Base-by-base conservation (phyloP, 2,113 vertebrate species). In the Ictalurus furcatus region DNA sequence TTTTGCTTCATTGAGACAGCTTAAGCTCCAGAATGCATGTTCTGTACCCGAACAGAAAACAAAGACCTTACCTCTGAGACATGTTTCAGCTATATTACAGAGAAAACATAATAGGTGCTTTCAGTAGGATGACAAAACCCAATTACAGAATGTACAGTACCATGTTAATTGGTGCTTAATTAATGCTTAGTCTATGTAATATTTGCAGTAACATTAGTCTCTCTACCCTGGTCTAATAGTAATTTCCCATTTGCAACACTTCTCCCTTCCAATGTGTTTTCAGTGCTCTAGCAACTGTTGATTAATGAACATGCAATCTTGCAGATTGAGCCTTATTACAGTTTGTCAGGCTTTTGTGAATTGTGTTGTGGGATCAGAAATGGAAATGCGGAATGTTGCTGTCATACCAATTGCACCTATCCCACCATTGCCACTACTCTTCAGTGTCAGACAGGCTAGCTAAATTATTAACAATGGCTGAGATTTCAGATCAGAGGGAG, bases 401-500 rank as follows among this genome's bases (percentile, higher is more conserved):
- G 56, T 88, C 56, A 23, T 88, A 89, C 87, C 92, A 92, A 91
- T 92, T 90, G 85, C 56, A 69, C 90, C 85, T 74, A 92, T 92
- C 91, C 90, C 90, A 89, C 89, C 90, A 89, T 85, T 83, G 89
- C 89, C 19, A 81, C 92, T 71, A 7, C 63, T 87, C 90, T 93
- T 91, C 92, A 90, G 88, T 86, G 88, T 89, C 88, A 92, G 92
- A 92, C 87, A 90, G 92, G 88, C 87, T 12, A 88, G 74, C 92
- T 94, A 92, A 94, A 95, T 95, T 93, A 95, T 95, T 94, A 89
- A 95, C 71, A 23, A 67, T 86, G 81, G 91, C 92, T 92, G 93
- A 93, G 71, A 92, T 93, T 92, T 93, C 92, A 93, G 94, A 95
- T 95, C 95, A 95, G 93, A 95, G 92, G 89, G 92, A 93, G 93